These are phyloP conservation scores for Nothura maculosa DNA, from an alignment of 2,797 vertebrate species.

Conservation along the genomic window DNA sequence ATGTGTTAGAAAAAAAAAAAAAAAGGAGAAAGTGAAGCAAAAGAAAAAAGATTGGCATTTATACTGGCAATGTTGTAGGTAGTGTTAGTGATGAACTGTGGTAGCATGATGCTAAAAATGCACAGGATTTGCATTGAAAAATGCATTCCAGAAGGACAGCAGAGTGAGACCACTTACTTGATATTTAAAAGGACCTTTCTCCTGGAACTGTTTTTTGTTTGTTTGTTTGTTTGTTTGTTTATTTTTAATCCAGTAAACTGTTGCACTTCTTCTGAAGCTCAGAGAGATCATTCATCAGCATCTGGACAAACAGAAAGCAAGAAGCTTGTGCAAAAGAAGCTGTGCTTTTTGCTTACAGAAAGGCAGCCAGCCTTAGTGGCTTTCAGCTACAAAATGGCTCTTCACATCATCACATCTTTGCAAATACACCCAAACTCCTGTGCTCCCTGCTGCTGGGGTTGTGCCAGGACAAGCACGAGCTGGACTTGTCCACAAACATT, in stretches of 20 bases:
- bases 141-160: neutral
- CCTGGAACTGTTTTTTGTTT: neutral
- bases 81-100: neutral
- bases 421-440: neutral
- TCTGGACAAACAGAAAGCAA: neutral
- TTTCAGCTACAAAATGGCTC: neutral
- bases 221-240: slow-evolving; percentile 74
- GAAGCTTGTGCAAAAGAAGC: rapidly evolving
- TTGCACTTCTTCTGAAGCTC: slow-evolving; percentile 80
- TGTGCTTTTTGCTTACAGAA: neutral
- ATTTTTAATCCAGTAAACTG: slow-evolving; percentile 47
- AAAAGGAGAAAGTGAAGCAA: too few relatives aligned
- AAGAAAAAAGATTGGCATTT: neutral
- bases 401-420: neutral
- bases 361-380: neutral
- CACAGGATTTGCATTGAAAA: neutral
- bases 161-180: slow-evolving; percentile 69
- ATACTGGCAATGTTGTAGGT: neutral
- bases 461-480: rapidly evolving
- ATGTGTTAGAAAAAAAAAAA: neutral
- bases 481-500: neutral
- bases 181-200: slow-evolving; percentile 77
- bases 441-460: neutral
- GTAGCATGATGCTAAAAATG: neutral
- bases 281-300: slow-evolving; percentile 79